Evolutionary conservation across 2,888 invertebrate species (phyloP).

Genomic region (Uropetala carovei): DNA sequence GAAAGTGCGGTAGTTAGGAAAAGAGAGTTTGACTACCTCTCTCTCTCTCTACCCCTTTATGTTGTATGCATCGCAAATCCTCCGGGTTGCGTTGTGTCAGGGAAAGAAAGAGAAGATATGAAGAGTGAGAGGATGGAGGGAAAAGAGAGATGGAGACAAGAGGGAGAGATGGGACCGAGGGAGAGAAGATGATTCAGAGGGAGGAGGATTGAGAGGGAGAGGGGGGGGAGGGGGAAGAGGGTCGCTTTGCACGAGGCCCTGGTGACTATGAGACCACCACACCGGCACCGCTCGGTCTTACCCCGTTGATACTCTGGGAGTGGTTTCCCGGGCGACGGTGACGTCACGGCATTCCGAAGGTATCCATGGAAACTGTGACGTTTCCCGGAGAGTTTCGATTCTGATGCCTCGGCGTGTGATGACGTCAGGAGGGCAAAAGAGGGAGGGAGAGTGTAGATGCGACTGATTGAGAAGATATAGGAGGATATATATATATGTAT

Average conservation of each 20-base stretch:
- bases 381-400: slow-evolving; percentile 58
- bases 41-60: no score
- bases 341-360: slow-evolving; percentile 53
- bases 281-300: slow-evolving; percentile 2
- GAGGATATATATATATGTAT: slow-evolving; percentile 7
- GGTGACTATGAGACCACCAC: background rate
- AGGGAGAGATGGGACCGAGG: background rate
- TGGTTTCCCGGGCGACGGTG: slow-evolving; percentile 57
- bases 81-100: background rate
- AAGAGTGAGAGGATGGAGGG: background rate
- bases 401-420: slow-evolving; percentile 56
- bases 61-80: no score
- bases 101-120: background rate
- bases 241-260: slow-evolving; percentile 2
- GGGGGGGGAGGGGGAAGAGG: background rate
- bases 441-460: background rate
- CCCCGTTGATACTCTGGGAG: slow-evolving; percentile 59
- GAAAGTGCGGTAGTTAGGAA: slow-evolving; percentile 3
- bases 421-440: slow-evolving; percentile 20
- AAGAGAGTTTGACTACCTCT: background rate
- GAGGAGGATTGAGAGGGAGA: background rate
- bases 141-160: background rate
- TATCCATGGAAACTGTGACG: slow-evolving; percentile 62
- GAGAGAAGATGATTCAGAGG: background rate
- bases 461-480: slow-evolving; percentile 23